phyloP scores from a whole-genome alignment of 2,888 invertebrate species.

The Monopis laevigella region DNA sequence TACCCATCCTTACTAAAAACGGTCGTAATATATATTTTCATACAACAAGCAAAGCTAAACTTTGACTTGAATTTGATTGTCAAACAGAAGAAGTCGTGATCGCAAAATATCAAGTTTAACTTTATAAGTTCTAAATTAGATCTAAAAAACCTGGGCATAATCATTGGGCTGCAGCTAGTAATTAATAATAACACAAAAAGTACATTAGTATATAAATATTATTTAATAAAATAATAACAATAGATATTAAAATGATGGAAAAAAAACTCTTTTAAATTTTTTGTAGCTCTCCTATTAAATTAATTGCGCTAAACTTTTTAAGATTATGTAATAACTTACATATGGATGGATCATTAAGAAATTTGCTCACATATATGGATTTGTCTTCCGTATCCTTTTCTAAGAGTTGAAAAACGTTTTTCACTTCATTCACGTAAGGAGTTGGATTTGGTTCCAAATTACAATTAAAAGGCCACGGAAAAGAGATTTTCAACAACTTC shows the following conservation, averaged over 20 bases:
- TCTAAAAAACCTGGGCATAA: no score
- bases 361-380: slow-evolving; percentile 45
- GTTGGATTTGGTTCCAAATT: slow-evolving; percentile 36
- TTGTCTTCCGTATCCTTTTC: slow-evolving; percentile 44
- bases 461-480: slow-evolving; percentile 49
- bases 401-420: slow-evolving; percentile 31
- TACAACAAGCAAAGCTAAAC: no score
- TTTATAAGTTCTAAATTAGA: no score
- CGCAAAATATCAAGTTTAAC: no score
- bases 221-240: neutral
- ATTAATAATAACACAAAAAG: no score
- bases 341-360: slow-evolving; percentile 36
- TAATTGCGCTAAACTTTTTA: slow-evolving; percentile 44
- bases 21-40: no score
- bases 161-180: no score
- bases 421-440: slow-evolving; percentile 34
- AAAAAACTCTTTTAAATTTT: neutral
- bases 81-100: no score
- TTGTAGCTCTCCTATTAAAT: slow-evolving; percentile 34
- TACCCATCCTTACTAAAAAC: no score
- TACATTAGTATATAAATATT: no score
- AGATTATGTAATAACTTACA: slow-evolving; percentile 44
- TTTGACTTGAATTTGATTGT: no score
- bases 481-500: slow-evolving; percentile 45
- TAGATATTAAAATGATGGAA: neutral